A percentile compares a stretch with the other conserved stretches of the same genome.
Evolutionary conservation across 2,888 invertebrate species (phyloP).

Genomic region (Drymonia ruficornis): DNA sequence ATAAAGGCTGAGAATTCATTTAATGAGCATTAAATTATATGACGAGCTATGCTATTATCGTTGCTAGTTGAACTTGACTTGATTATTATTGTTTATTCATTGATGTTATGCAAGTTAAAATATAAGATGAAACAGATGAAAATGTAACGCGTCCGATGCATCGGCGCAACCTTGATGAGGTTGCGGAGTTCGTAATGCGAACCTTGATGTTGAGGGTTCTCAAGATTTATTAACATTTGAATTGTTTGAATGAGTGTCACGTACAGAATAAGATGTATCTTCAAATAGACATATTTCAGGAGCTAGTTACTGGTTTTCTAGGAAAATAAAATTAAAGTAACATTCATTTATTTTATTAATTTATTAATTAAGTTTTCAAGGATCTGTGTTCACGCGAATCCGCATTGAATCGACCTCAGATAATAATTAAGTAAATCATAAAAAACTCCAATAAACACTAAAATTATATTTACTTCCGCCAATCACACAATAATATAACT

Average conservation of each 20-base stretch:
- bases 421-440: not conserved
- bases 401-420: constrained; percentile 7
- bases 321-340: too few relatives aligned
- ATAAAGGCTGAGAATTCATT: constrained; percentile 57
- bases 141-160: constrained; percentile 5
- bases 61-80: constrained; percentile 71
- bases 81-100: constrained; percentile 46
- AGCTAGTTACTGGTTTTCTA: too few relatives aligned
- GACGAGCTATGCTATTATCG: constrained; percentile 63
- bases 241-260: constrained; percentile 26
- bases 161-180: not conserved
- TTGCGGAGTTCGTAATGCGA: not conserved
- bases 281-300: constrained; percentile 23
- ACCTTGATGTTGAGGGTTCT: constrained; percentile 18
- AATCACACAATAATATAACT: not conserved
- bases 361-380: constrained; percentile 29
- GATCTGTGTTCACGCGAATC: constrained; percentile 14
- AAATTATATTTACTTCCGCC: not conserved
- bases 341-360: too few relatives aligned
- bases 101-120: constrained; percentile 19
- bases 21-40: constrained; percentile 70
- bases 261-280: constrained; percentile 18
- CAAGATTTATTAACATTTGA: constrained; percentile 22
- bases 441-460: not conserved
- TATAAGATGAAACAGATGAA: constrained; percentile 8